Percentiles rank a stretch among this genome's conserved stretches.
These are phyloP conservation scores for Perizoma flavofasciatum DNA, from an alignment of 2,888 invertebrate genomes.

Conservation along the genomic window DNA sequence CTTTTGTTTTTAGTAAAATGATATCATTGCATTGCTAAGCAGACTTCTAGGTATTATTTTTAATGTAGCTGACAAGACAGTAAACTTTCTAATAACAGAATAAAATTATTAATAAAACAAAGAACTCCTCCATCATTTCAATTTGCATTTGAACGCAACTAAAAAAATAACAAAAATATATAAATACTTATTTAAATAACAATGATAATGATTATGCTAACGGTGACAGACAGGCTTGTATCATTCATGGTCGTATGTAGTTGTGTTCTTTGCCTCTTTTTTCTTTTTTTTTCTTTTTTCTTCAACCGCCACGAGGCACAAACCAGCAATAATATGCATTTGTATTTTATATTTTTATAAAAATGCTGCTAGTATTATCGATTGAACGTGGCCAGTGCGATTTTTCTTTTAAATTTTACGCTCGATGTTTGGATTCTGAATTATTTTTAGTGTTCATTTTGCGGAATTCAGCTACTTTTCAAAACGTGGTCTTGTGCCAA, in stretches of 20 bases:
- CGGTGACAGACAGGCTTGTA: constrained; percentile 49
- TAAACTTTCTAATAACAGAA: not conserved
- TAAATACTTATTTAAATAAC: constrained; percentile 23
- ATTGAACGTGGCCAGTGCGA: constrained; percentile 41
- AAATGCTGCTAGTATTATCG: constrained; percentile 39
- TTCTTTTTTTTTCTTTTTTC: constrained; percentile 33
- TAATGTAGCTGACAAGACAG: not conserved
- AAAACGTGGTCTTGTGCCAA: no score
- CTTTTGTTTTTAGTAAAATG: no score
- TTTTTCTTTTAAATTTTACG: constrained; percentile 32
- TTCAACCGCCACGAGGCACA: constrained; percentile 35
- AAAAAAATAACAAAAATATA: constrained; percentile 12
- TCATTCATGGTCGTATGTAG: constrained; percentile 45
- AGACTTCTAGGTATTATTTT: no score
- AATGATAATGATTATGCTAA: constrained; percentile 38
- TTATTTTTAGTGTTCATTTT: constrained; percentile 2
- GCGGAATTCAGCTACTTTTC: no score
- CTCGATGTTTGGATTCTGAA: constrained; percentile 16
- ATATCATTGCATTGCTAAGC: no score
- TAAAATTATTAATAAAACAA: constrained; percentile 6
- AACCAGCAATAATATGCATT: constrained; percentile 38
- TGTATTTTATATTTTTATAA: constrained; percentile 40
- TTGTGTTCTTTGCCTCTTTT: constrained; percentile 32
- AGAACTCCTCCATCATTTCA: constrained; percentile 7
- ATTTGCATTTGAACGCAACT: constrained; percentile 7